phyloP scores from a whole-genome alignment of 2,113 vertebrate species.

The Oreotrochilus melanogaster region DNA sequence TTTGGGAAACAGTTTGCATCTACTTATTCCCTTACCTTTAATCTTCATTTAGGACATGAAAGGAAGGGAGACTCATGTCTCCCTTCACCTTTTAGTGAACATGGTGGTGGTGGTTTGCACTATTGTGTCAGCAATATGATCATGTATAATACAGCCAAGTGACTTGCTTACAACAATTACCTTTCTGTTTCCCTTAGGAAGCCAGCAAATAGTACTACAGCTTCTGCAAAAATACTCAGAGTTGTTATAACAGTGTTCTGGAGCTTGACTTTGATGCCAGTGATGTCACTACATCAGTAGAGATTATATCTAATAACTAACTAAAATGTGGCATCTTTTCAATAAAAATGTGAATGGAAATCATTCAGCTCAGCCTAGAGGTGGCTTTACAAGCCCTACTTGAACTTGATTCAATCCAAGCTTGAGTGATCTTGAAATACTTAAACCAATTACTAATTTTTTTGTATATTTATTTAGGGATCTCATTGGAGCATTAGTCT shows the following conservation, averaged over 20 bases:
- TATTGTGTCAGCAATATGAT: neutral
- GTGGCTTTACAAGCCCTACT: constrained; percentile 6
- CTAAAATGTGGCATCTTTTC: neutral
- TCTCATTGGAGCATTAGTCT: neutral
- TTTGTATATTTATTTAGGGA: constrained; percentile 20
- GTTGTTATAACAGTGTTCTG: neutral
- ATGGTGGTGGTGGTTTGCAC: neutral
- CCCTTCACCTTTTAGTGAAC: neutral
- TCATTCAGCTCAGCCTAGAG: neutral
- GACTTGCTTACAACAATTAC: neutral
- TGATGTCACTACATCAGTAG: neutral
- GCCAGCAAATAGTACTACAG: neutral
- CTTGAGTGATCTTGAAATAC: constrained; percentile 18
- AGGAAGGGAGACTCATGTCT: neutral
- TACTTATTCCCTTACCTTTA: neutral
- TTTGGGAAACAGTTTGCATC: neutral
- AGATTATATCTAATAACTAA: neutral
- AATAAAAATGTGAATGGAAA: neutral
- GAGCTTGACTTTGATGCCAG: neutral
- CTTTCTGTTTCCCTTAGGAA: neutral
- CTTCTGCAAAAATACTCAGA: neutral
- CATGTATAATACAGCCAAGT: neutral
- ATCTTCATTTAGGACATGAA: neutral
- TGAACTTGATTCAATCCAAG: neutral
- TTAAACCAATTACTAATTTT: constrained; percentile 50